Percentiles rank a stretch among this genome's conserved stretches.
These are phyloP conservation scores for Heterochromis multidens DNA, from an alignment of 2,113 vertebrate genomes.

Conservation along the genomic window DNA sequence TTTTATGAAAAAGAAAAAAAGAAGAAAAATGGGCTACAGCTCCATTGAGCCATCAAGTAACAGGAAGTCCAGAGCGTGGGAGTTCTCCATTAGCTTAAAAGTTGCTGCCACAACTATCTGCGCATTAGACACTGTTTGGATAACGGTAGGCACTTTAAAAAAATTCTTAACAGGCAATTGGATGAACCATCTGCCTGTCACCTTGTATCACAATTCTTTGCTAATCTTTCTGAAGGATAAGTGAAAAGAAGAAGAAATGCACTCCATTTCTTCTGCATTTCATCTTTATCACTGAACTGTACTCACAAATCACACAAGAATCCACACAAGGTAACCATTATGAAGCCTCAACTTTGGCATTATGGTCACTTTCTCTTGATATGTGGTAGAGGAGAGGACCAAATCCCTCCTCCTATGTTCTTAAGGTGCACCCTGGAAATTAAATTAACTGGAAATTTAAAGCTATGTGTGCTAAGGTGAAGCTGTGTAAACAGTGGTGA, in stretches of 20 bases:
- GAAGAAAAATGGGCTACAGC: no score
- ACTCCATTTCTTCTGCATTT: not conserved
- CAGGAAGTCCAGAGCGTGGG: no score
- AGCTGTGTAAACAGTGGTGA: no score
- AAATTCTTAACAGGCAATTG: not conserved
- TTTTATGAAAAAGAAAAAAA: no score
- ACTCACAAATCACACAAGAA: not conserved
- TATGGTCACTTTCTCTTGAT: not conserved
- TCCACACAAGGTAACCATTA: no score
- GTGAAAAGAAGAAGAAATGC: not conserved
- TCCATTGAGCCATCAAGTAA: no score
- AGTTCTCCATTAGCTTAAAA: fast-evolving
- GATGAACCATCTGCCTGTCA: not conserved
- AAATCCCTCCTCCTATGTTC: not conserved
- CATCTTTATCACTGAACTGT: not conserved
- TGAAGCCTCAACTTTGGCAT: not conserved
- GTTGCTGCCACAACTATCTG: not conserved
- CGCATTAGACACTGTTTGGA: no score
- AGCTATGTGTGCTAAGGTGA: no score
- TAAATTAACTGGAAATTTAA: no score
- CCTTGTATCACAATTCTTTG: not conserved
- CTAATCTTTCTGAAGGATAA: not conserved
- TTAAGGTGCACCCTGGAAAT: no score
- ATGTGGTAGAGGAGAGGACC: not conserved
- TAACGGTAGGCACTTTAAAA: not conserved